Percentiles rank a stretch among this genome's conserved stretches.
phyloP scores from a whole-genome alignment of 2,113 vertebrate genomes.

The Lonchura striata region DNA sequence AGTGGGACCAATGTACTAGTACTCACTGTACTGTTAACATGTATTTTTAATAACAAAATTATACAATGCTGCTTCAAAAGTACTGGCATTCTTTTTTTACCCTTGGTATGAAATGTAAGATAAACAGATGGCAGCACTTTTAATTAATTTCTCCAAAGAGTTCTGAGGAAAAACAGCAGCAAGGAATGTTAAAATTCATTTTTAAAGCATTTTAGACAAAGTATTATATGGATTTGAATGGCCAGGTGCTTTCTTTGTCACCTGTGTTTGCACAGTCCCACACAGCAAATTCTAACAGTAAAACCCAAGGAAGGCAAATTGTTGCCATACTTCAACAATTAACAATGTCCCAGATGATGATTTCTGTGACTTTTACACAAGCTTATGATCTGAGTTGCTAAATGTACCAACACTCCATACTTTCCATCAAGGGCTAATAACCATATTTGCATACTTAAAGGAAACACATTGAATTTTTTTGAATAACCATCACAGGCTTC shows the following conservation, averaged over 20 bases:
- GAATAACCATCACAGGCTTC: neutral
- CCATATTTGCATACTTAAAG: constrained; percentile 31
- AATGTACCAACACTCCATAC: neutral
- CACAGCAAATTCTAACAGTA: neutral
- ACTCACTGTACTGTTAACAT: neutral
- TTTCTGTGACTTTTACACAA: neutral
- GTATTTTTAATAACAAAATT: constrained; percentile 27
- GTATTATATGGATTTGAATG: neutral
- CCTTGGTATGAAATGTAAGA: neutral
- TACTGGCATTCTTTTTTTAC: neutral
- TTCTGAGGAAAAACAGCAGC: constrained; percentile 3
- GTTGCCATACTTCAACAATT: neutral
- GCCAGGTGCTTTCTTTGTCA: neutral
- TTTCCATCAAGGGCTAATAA: constrained; percentile 23
- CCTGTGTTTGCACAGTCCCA: neutral
- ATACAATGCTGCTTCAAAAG: neutral
- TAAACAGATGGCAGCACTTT: constrained; percentile 60
- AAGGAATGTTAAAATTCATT: neutral
- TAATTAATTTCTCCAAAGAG: constrained; percentile 53
- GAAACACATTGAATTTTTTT: constrained; percentile 7
- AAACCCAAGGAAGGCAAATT: neutral
- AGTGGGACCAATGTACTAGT: neutral
- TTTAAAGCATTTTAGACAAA: neutral
- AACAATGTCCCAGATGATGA: neutral
- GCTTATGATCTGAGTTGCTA: neutral